Evolutionary conservation across 30 jellyfish, hydroid and myxozoan genomes (phyloP).

Genomic region (Sanderia malayensis): DNA sequence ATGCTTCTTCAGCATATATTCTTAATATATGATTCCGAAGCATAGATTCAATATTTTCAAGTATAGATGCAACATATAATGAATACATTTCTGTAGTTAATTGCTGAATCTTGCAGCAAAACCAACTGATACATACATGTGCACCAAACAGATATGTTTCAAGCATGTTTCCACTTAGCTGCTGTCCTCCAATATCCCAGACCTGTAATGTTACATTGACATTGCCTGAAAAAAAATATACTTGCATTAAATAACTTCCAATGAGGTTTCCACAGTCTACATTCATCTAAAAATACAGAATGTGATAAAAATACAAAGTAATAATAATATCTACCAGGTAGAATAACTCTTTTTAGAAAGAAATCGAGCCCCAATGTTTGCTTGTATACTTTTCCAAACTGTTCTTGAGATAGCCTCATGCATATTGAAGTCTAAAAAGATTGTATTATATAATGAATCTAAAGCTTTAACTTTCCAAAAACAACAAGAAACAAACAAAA

Average conservation of each 20-base stretch:
- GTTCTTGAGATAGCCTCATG: conserved; percentile 87
- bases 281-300: too few species aligned
- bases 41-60: too few species aligned
- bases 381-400: conserved; percentile 81
- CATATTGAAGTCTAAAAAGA: conserved; percentile 80
- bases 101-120: too few species aligned
- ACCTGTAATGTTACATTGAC: conserved; percentile 90
- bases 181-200: conserved; percentile 99
- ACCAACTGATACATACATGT: too few species aligned
- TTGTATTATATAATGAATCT: not conserved
- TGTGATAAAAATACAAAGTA: too few species aligned
- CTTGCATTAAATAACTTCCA: too few species aligned
- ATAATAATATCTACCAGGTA: conserved; percentile 87
- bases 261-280: too few species aligned
- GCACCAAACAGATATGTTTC: conserved; percentile 98
- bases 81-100: too few species aligned
- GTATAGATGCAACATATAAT: too few species aligned
- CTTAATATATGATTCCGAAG: too few species aligned
- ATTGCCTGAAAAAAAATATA: too few species aligned
- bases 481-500: not conserved
- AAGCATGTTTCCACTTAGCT: conserved; percentile 96
- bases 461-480: not conserved
- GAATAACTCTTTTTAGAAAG: conserved; percentile 69
- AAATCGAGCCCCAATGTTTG: conserved; percentile 95
- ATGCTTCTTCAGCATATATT: too few species aligned